Conservation (phyloP, 2,113 vertebrate genomes). For the Lamprologus speciosus region DNA sequence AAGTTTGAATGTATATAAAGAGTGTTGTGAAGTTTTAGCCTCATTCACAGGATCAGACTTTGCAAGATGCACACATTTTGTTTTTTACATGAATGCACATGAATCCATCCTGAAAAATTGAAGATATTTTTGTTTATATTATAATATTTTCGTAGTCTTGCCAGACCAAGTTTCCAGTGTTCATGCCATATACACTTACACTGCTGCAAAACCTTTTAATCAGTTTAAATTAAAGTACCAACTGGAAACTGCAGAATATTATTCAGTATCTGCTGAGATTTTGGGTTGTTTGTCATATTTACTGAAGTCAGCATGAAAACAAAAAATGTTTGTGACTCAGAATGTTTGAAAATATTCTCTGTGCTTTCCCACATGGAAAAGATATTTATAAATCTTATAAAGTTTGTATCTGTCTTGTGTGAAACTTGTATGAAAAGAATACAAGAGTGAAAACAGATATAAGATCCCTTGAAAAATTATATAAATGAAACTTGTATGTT, state of each 20-base stretch:
- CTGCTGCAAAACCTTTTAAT: fast-evolving
- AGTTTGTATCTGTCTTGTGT: neutral
- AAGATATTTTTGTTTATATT: neutral
- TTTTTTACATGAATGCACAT: neutral
- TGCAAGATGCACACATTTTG: fast-evolving
- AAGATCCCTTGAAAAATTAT: fast-evolving
- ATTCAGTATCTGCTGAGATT: fast-evolving
- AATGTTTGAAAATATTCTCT: neutral
- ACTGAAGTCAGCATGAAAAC: neutral
- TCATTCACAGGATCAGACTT: fast-evolving
- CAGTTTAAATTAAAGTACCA: fast-evolving
- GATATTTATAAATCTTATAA: fast-evolving
- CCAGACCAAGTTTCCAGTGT: neutral
- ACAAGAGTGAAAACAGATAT: neutral
- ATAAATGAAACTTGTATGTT: fast-evolving
- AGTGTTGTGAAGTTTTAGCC: neutral
- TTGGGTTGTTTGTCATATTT: neutral
- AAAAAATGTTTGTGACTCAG: fast-evolving
- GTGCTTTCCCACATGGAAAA: neutral
- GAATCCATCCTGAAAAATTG: neutral
- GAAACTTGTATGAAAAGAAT: neutral
- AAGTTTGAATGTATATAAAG: neutral
- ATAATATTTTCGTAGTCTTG: fast-evolving
- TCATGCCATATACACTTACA: neutral
- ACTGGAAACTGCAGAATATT: neutral